Evolutionary conservation across 2,797 vertebrate species (phyloP), one percentile per base, ranked within the genome.

Genomic region (Pangasius sanitwongsei): DNA sequence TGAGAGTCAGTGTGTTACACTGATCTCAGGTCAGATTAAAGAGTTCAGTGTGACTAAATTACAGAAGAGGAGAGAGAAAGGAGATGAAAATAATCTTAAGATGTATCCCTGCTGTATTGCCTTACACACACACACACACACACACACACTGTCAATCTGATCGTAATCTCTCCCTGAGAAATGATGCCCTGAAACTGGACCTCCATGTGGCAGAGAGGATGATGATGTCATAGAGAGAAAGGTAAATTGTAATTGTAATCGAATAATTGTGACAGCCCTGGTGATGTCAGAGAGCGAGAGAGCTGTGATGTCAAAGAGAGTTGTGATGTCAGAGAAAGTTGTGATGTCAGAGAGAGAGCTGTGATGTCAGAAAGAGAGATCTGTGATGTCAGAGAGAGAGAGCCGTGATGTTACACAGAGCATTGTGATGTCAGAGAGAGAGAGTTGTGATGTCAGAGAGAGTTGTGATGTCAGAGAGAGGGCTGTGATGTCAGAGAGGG

Each of bases 11-110:
- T 3, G 3, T 50, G 41, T 48, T 48, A n/a, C 75, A 44, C 75
- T 78, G 75, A 78, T 77, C 74, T 77, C 44, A n/a, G 74, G 44
- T 77, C 74, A 77, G 74, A 77, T 6, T 53, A 53, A 78, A 53
- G 44, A 53, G 5, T 53, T 50, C 75, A 53, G 44, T 15, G 44
- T 25, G 41, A 28, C 11, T 48, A 28, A 75, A 48, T 48, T 25
- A 75, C 41, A 9, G 20, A 1, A 74, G 18, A 23, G 4, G 37
- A 37, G 2, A 74, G 0, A 72, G 70, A 74, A 13, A 75, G 72
- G 72, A 44, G 72, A 67, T 15, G 11, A 67, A 67, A 25, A 74
- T 74, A 13, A 74, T 25, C 20, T 67, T 67, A 67, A 67, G 65
- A 4, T 74, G 3, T 44, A 41, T 74, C 70, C 8, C 6, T 69